Base-by-base conservation (phyloP, 2,888 invertebrate genomes). In the Timema podura region DNA sequence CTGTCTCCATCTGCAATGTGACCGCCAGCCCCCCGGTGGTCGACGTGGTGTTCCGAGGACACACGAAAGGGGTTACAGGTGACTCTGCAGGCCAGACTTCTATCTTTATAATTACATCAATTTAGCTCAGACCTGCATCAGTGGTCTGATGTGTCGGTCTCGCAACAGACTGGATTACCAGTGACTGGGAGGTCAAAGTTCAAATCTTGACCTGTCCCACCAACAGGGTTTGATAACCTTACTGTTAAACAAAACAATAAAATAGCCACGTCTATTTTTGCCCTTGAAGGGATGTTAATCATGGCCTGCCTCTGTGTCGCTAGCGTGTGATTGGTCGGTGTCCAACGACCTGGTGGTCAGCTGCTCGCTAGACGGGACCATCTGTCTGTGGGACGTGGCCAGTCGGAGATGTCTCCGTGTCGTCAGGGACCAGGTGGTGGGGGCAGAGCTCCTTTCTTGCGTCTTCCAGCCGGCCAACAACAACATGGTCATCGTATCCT, bases 391-490 rank as follows among this genome's bases (percentile, higher is more conserved):
- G 94, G 86, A 88, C 78, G 84, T 87, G 73, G 79, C 79, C 11
- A 76, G 79, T 57, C 75, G 80, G 6, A 76, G 78, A 59, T 90
- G 90, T 73, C 82, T 92, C 74, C 82, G 92, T 49, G 83, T 84
- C 8, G 88, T 90, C 70, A 80, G 80, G 66, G 91, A 91, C 80
- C 88, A 87, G 75, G 83, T 86, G 67, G 83, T 86, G 67, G 82
- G 80, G 65, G 84, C 87, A 68, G 86, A 88, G 78, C 82, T 91
- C 71, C 82, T 89, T 1, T 89, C 89, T 78, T 92, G 93, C 80
- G 85, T 87, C 67, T 94, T 94, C 82, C 91, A 92, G 78, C 93
- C 93, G 0, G 86, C 89, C 64, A 95, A 94, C 79, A 93, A 93
- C 79, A 94, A 94, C 81, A 88, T 93, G 83, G 88, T 93, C 76